Conservation (phyloP, 2,113 vertebrate species). For the Egretta garzetta region DNA sequence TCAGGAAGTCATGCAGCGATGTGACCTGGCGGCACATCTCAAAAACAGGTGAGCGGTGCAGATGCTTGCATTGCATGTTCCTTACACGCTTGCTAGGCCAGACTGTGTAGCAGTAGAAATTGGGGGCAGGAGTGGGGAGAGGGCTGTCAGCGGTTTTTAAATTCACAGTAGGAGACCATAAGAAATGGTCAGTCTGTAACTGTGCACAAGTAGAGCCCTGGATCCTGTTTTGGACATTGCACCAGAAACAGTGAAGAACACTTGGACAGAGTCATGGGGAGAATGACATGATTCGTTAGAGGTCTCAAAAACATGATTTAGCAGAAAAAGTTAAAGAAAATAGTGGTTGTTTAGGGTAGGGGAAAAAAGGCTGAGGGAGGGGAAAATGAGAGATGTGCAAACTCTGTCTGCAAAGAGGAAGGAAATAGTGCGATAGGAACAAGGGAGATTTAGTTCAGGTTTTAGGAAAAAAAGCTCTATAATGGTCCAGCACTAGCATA, state of each 20-base stretch:
- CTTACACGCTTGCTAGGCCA: background rate
- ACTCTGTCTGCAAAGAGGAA: background rate
- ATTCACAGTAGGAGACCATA: background rate
- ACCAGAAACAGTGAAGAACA: background rate
- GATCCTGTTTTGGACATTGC: background rate
- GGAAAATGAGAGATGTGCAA: background rate
- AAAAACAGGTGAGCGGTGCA: conserved; percentile 87
- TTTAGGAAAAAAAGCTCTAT: background rate
- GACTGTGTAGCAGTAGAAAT: background rate
- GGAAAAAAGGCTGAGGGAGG: background rate
- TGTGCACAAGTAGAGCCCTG: background rate
- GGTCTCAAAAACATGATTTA: background rate
- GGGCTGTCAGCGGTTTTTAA: background rate
- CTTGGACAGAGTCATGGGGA: background rate
- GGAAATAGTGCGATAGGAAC: background rate
- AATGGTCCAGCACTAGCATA: fast-evolving
- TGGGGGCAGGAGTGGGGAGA: background rate
- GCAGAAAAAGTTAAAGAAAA: background rate
- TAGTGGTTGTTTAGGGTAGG: background rate
- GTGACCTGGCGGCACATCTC: conserved; percentile 94
- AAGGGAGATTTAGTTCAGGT: background rate
- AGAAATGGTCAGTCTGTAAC: background rate
- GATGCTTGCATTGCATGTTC: background rate
- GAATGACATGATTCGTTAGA: fast-evolving
- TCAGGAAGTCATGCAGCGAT: conserved; percentile 92